Evolutionary conservation across 2,113 vertebrate species (phyloP), one percentile per base, ranked within the genome.

Genomic region (Campylomormyrus tamandua): DNA sequence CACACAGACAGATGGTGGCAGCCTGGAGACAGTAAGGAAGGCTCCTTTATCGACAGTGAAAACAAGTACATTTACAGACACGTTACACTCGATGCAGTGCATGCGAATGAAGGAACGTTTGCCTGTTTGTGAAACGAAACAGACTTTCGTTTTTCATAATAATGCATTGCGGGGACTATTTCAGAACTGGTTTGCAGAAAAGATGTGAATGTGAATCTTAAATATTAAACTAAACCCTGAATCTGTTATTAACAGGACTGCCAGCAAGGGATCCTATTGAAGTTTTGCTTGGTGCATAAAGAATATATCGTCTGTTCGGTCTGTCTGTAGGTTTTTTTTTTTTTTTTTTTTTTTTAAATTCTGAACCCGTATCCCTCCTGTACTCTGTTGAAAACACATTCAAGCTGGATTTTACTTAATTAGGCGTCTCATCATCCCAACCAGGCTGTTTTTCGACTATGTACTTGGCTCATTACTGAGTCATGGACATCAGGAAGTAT

Each of bases 361-460:
- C 48, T 42, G 13, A 31, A 62, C 17, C 21, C 21, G 6, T 21
- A 10, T 66, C 19, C 53, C 3, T 46, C 52, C n/a, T n/a, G 7
- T 62, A 52, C 35, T 62, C 15, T 45, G 87, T 21, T 15, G 50
- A 53, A 58, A 88, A 66, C 6, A 13, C 15, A 45, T 88, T 50
- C 74, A 46, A 42, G 19, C 15, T 62, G 87, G 56, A 66, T 88
- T 88, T 62, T 62, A 56, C 53, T 58, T 88, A 58, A 88, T 88
- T 88, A 62, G 52, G 8, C 24, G 46, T 88, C 52, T 31, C 53
- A 62, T 66, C 87, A 53, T 8, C 21, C 53, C 56, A 39, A n/a
- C 52, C 42, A 66, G 53, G 19, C 87, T 88, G 21, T 45, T 88
- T 31, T 31, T 31, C 31, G 86, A 42, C 52, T 39, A 21, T 53